Conservation (phyloP, 2,113 vertebrate species). For the Nothocercus nigrocapillus region DNA sequence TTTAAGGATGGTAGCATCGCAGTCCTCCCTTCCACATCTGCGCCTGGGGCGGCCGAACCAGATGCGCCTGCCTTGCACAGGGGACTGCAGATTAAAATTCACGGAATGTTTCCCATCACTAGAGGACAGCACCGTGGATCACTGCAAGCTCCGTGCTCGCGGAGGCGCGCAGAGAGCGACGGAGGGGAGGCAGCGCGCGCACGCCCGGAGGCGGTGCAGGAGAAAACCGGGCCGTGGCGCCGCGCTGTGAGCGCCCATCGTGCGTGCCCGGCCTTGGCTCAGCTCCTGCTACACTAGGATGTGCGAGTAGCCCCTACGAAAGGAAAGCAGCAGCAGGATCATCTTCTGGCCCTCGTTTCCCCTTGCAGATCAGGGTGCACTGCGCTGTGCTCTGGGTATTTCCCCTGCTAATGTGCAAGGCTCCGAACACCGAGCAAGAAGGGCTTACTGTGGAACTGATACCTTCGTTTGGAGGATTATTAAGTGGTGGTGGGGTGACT, state of each 20-base stretch:
- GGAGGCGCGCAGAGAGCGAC: neutral
- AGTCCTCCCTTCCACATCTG: neutral
- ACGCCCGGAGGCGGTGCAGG: neutral
- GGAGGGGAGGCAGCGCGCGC: neutral
- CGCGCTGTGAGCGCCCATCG: neutral
- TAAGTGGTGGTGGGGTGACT: neutral
- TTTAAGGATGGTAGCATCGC: neutral
- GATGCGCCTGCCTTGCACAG: neutral
- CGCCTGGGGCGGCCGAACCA: neutral
- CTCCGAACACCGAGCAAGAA: neutral
- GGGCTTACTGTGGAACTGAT: slow-evolving; percentile 25
- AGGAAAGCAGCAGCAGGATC: neutral
- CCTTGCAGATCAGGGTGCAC: neutral
- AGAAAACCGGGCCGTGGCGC: neutral
- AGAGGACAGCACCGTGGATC: neutral
- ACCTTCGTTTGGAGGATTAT: slow-evolving; percentile 4
- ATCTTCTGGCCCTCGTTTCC: neutral
- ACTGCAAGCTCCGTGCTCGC: neutral
- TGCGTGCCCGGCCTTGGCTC: neutral
- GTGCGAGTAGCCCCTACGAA: neutral
- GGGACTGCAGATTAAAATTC: neutral
- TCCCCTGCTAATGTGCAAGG: neutral
- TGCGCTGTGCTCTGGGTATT: neutral
- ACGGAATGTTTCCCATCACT: neutral
- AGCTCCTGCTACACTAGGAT: neutral